Conservation (phyloP, 2,113 vertebrate species). For the Cryptoleucopteryx plumbea region DNA sequence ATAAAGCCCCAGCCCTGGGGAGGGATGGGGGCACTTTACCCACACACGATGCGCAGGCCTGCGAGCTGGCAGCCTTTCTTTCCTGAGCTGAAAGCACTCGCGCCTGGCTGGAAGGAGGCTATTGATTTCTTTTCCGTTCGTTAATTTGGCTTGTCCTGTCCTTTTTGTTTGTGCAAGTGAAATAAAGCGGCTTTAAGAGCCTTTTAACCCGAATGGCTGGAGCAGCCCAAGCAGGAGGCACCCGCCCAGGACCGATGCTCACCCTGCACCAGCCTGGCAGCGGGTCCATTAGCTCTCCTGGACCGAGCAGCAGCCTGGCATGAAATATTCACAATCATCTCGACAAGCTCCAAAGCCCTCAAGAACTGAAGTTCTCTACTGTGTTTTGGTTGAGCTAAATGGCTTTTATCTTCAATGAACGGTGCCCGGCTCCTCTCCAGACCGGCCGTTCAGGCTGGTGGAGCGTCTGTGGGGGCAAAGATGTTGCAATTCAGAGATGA, state of each 20-base stretch:
- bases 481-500: background rate
- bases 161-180: background rate
- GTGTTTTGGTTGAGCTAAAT: background rate
- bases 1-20: background rate
- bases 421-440: background rate
- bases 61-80: rapidly evolving
- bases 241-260: rapidly evolving
- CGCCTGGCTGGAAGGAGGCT: background rate
- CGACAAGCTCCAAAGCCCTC: background rate
- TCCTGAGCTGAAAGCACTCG: background rate
- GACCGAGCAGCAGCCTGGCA: background rate
- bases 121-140: background rate
- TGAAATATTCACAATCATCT: background rate
- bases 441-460: rapidly evolving
- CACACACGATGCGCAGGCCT: rapidly evolving
- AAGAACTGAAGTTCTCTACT: background rate
- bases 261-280: background rate
- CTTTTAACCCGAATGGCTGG: background rate
- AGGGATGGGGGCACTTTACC: rapidly evolving
- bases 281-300: background rate
- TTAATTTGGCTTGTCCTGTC: background rate
- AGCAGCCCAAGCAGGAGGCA: background rate
- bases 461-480: background rate
- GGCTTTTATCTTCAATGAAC: background rate
- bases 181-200: background rate